Percentiles rank a stretch among this genome's conserved stretches.
These are phyloP conservation scores for Nycticryphes semicollaris DNA, from an alignment of 2,113 vertebrate species.

Conservation along the genomic window DNA sequence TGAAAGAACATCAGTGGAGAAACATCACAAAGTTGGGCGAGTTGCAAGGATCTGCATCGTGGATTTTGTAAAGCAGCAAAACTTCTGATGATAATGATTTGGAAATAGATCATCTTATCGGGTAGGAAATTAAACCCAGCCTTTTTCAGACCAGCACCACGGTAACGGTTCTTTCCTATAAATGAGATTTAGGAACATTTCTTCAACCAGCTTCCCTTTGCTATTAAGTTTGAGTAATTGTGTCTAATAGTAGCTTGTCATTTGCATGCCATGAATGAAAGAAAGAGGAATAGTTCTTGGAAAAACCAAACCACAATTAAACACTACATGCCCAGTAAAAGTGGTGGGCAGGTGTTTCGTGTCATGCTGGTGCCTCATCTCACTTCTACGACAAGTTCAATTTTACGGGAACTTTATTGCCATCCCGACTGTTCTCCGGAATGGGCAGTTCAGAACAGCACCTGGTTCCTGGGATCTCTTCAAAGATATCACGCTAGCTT, in stretches of 20 bases:
- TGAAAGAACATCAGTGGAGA: constrained; percentile 58
- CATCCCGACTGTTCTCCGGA: not conserved
- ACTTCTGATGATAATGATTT: constrained; percentile 6
- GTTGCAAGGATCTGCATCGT: constrained; percentile 27
- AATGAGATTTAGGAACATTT: not conserved
- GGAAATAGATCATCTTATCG: not conserved
- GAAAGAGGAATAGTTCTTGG: constrained; percentile 14
- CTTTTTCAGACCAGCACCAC: not conserved
- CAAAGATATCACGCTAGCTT: not conserved
- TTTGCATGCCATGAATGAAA: not conserved
- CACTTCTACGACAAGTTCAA: not conserved
- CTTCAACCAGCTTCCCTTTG: not conserved
- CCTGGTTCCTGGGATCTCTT: not conserved
- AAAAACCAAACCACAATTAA: constrained; percentile 43
- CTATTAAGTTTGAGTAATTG: constrained; percentile 6
- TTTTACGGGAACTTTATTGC: not conserved
- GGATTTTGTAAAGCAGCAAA: constrained; percentile 41
- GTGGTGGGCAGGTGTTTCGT: not conserved
- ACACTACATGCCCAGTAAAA: constrained; percentile 10
- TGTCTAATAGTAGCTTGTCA: constrained; percentile 42
- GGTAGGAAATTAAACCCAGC: constrained; percentile 15
- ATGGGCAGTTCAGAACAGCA: not conserved
- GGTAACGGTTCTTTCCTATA: not conserved
- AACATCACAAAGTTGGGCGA: constrained; percentile 25
- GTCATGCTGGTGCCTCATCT: not conserved